A percentile compares a stretch with the other conserved stretches of the same genome.
Conservation (phyloP, 2,888 invertebrate species). For the Cheilosia impressa region DNA sequence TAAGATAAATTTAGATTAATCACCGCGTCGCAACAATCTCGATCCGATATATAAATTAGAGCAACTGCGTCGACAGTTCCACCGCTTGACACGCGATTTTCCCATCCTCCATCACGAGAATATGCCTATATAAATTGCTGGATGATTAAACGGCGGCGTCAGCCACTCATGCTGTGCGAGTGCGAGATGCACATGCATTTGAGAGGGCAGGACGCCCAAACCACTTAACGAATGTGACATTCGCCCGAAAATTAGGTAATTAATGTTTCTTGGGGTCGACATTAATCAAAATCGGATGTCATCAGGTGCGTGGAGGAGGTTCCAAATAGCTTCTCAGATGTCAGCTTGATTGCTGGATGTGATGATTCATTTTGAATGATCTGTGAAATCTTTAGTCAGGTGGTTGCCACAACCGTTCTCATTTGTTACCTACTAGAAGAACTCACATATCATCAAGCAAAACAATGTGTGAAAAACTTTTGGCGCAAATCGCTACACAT, state of each 20-base stretch:
- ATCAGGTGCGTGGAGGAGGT: slow-evolving; percentile 44
- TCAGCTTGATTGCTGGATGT: slow-evolving; percentile 44
- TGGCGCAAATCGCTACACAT: slow-evolving; percentile 19
- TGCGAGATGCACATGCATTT: slow-evolving; percentile 15
- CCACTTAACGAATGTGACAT: slow-evolving; percentile 68
- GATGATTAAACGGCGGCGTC: slow-evolving; percentile 52
- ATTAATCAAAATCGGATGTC: slow-evolving; percentile 69
- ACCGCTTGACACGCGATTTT: slow-evolving; percentile 71
- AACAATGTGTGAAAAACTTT: slow-evolving; percentile 10
- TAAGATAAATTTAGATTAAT: slow-evolving; percentile 75
- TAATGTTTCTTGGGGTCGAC: slow-evolving; percentile 58
- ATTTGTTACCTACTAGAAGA: background rate
- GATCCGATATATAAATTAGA: slow-evolving; percentile 69
- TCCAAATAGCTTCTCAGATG: slow-evolving; percentile 35
- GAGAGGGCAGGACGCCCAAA: slow-evolving; percentile 8
- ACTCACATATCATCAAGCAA: slow-evolving; percentile 16
- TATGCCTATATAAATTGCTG: slow-evolving; percentile 49
- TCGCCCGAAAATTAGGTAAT: slow-evolving; percentile 58
- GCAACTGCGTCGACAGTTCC: slow-evolving; percentile 65
- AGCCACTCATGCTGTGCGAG: slow-evolving; percentile 18
- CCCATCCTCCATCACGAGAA: slow-evolving; percentile 40
- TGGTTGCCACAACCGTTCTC: slow-evolving; percentile 14
- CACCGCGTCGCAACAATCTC: slow-evolving; percentile 64
- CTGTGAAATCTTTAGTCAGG: slow-evolving; percentile 68
- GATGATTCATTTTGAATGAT: slow-evolving; percentile 68